Evolutionary conservation across 2,888 invertebrate genomes (phyloP), one percentile per base, ranked within the genome.

Genomic region (Ormyrus nitidulus): DNA sequence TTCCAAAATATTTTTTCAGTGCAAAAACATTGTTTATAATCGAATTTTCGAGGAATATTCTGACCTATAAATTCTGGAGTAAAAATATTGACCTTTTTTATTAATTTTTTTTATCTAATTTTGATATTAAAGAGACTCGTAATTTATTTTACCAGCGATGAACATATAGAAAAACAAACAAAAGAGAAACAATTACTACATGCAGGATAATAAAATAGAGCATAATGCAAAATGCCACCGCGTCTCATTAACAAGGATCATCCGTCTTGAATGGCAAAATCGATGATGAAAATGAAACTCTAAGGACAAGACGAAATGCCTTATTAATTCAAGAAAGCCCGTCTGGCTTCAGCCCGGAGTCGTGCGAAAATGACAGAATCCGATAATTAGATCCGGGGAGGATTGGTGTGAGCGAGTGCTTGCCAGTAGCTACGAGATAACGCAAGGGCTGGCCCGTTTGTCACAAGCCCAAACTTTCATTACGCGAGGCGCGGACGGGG

Each of bases 401-500:
- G 54, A 70, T 44, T 71, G 49, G 10, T 8, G 11, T 48, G 11
- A 61, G 6, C 9, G 51, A 46, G 46, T 44, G 13, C 19, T 19
- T 19, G 13, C 13, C 19, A 19, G 8, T 6, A 46, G 46, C 10
- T 44, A 58, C 11, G 70, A 65, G 77, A 64, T 44, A 61, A 59
- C 68, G 69, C 11, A 8, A 19, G 19, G 19, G 19, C 19, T 53
- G n/a, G 54, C 61, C 69, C 73, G 77, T 81, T 81, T 81, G 73
- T 80, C 73, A 77, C 54, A 51, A 49, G 56, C 74, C 80, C 62
- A 68, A 80, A 77, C 80, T 80, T 80, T 77, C 76, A 73, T 77
- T 80, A 73, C 54, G 19, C 19, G 19, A 1, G 19, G 19, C 19
- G 19, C 19, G 19, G 19, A 19, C 1, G 19, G 19, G 19, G 5